phyloP scores from a whole-genome alignment of 2,888 invertebrate genomes.

The Matsumyia berberina region DNA sequence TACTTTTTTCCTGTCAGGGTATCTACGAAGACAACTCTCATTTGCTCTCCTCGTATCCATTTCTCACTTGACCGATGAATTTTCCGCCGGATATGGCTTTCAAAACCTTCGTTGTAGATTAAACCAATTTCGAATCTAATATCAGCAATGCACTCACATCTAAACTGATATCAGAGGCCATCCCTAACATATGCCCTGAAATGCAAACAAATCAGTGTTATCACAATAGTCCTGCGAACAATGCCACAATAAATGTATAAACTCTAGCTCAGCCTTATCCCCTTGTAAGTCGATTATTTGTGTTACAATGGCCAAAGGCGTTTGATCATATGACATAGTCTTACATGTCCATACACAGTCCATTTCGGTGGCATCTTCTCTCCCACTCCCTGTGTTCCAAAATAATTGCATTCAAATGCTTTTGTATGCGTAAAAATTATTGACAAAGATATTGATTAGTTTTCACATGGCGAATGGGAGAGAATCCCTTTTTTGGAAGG shows the following conservation, averaged over 20 bases:
- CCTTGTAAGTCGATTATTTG: slow-evolving; percentile 55
- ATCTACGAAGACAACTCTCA: too few species aligned
- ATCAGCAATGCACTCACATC: too few species aligned
- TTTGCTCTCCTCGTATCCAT: too few species aligned
- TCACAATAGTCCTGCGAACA: slow-evolving; percentile 18
- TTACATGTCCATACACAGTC: not conserved
- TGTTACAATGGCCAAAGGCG: slow-evolving; percentile 40
- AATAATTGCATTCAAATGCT: slow-evolving; percentile 35
- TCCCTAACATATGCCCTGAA: too few species aligned
- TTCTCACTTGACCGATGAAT: too few species aligned
- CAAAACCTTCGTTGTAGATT: too few species aligned
- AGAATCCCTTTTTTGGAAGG: too few species aligned
- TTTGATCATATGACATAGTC: slow-evolving; percentile 22
- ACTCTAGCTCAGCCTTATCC: slow-evolving; percentile 25
- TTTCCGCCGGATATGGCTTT: too few species aligned
- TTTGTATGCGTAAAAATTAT: not conserved
- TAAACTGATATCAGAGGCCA: too few species aligned
- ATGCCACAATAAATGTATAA: slow-evolving; percentile 9
- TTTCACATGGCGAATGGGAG: not conserved
- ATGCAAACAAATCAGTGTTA: too few species aligned
- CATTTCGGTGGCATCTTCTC: not conserved
- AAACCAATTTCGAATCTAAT: too few species aligned
- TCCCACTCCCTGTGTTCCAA: slow-evolving; percentile 4
- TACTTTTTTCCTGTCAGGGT: too few species aligned
- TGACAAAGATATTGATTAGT: slow-evolving; percentile 18